Base-by-base conservation (phyloP, 2,113 vertebrate species). In the Anhinga anhinga region DNA sequence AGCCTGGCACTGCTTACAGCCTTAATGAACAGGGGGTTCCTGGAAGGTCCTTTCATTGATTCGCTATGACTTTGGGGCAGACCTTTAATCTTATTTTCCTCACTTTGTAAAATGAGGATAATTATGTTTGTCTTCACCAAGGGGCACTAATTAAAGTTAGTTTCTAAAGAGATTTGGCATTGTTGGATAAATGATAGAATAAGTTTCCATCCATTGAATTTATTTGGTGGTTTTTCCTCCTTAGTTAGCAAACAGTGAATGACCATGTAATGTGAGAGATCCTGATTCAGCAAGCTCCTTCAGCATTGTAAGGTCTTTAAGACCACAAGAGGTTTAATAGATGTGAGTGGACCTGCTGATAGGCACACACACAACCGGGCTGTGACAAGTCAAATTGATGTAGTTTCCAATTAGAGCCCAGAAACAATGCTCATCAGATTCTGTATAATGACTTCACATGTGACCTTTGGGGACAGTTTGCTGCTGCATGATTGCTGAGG, bases 211-310 rank as follows among this genome's bases (percentile, higher is more conserved):
- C 17, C 69, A 12, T 3, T 50, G 45, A 45, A 81, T 92, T 91
- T 86, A 81, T 81, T 72, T 42, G 21, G 19, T 56, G 23, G 1
- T 45, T 73, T 90, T 70, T n/a, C 40, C 55, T 69, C 44, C 23
- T 67, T 45, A 77, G 25, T 45, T 36, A 86, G 29, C 69, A 85
- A 84, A 42, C 2, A 67, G 34, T 36, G 47, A 89, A 67, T 61
- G 47, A 49, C 40, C 23, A 38, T 5, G 1, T 40, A 62, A 52
- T 13, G 30, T 26, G 36, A 82, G 56, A 74, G 22, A 79, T 69
- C 56, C 87, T 91, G 78, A 87, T 56, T 93, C 91, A 97, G 89
- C 84, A 91, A 89, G 40, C 18, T 90, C 62, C 67, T 86, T 82
- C 1, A 2, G 71, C 42, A 21, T 3, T 56, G 30, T 52, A 92